phyloP scores from a whole-genome alignment of 2,113 vertebrate genomes.

The Electrona antarctica region DNA sequence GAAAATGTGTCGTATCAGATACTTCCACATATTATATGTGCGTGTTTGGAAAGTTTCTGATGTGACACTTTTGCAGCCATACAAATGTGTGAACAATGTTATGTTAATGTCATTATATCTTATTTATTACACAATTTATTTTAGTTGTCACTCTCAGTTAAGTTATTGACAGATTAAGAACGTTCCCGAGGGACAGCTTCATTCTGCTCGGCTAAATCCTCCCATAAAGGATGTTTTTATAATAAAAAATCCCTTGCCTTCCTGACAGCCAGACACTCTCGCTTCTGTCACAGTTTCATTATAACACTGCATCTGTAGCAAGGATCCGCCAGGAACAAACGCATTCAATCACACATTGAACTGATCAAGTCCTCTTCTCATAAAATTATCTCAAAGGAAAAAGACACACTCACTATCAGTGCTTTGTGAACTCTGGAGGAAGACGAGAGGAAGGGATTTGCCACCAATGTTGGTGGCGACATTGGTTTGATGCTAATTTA shows the following conservation, averaged over 20 bases:
- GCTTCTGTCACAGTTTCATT: conserved; percentile 35
- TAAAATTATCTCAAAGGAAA: conserved; percentile 47
- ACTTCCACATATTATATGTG: no score
- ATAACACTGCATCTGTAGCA: conserved; percentile 29
- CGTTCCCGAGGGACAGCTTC: neutral
- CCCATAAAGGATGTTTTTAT: conserved; percentile 16
- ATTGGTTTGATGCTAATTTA: conserved; percentile 57
- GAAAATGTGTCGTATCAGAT: no score
- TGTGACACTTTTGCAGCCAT: no score
- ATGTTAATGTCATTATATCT: no score
- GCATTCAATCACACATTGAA: conserved; percentile 54
- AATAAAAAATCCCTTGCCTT: conserved; percentile 29
- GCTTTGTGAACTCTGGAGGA: conserved; percentile 54
- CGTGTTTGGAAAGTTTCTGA: no score
- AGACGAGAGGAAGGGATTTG: conserved; percentile 33
- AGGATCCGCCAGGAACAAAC: conserved; percentile 40
- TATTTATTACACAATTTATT: neutral
- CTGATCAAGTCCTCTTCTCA: conserved; percentile 43
- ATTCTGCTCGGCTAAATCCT: conserved; percentile 29
- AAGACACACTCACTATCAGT: conserved; percentile 43
- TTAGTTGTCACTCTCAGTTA: neutral
- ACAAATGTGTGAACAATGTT: no score
- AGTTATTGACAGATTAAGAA: neutral
- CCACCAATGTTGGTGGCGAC: conserved; percentile 36
- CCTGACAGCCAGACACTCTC: conserved; percentile 18